Conservation (phyloP, 2,888 invertebrate species). For the Tanytarsus gracilentus region DNA sequence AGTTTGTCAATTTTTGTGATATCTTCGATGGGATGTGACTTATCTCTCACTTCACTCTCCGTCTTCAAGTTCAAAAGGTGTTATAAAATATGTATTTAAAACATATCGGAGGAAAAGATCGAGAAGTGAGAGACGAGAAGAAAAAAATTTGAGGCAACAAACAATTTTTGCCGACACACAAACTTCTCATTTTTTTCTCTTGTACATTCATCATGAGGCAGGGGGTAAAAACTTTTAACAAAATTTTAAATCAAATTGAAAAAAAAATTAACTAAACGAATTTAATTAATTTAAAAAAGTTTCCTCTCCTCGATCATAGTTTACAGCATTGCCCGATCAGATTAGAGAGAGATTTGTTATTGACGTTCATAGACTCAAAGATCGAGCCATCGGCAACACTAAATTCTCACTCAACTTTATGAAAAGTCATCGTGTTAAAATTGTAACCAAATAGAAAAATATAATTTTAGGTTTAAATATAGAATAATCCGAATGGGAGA, state of each 20-base stretch:
- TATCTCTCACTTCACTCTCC: conserved; percentile 6
- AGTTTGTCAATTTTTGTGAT: conserved; percentile 20
- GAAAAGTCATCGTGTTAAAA: conserved; percentile 27
- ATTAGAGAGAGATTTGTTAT: neutral
- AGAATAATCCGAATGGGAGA: neutral
- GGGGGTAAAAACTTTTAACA: neutral
- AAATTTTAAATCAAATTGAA: neutral
- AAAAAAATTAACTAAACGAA: neutral
- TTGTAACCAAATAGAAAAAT: conserved; percentile 25
- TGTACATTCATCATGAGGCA: conserved; percentile 15
- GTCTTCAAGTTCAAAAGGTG: conserved; percentile 24
- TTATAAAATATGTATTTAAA: conserved; percentile 28
- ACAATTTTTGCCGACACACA: conserved; percentile 19
- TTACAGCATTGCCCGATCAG: conserved; percentile 8
- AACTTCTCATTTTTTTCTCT: neutral
- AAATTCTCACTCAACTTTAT: neutral
- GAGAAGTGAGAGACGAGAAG: neutral
- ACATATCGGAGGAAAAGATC: neutral
- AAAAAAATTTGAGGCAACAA: conserved; percentile 13
- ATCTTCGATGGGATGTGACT: conserved; percentile 26
- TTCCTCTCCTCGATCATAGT: neutral
- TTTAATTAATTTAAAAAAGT: neutral
- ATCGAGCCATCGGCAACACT: conserved; percentile 11
- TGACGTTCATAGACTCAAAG: neutral
- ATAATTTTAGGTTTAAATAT: conserved; percentile 8